Base-by-base conservation (phyloP, 2,797 vertebrate species). In the Myotis planiceps region DNA sequence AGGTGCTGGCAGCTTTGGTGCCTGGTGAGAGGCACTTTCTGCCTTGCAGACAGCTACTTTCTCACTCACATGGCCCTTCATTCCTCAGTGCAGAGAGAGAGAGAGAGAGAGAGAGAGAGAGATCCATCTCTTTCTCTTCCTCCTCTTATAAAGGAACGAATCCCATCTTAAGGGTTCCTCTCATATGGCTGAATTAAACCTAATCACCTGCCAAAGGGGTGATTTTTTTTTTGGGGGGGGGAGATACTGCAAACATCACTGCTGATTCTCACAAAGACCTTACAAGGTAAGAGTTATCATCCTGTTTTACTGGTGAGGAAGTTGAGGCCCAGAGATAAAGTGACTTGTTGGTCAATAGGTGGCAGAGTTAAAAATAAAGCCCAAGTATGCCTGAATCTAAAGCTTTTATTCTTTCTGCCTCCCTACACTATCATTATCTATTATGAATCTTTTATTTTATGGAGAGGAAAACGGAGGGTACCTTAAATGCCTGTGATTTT, bases 191-290 rank as follows among this genome's bases (percentile, higher is more conserved):
- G 55, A 45, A 65, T 71, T 72, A 83, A 78, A 72, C 21, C 29
- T 27, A 58, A 86, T 29, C 19, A 39, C 49, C 16, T 65, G 18
- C 13, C 32, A 63, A 69, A 58, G 42, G 27, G 60, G 29, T 63
- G 60, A 63, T 63, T 15, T 6, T 37, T 37, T 63, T 15, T 6
- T 37, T 37, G 37, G 37, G 51, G 2, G 53, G 23, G 9, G 53
- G 23, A 27, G 21, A 32, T 10, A 6, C 8, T 32, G 37, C n/a
- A 34, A 51, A 23, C 29, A 66, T 29, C 27, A 66, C 60, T 66
- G 49, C 37, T 42, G 42, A 69, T 75, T 93, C 42, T 91, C 49
- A 97, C 89, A 87, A 96, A 74, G 91, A 88, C 66, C 69, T 32
- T 88, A 5, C 81, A 86, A 92, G 53, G 25, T 21, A 8, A 88